phyloP scores from a whole-genome alignment of 2,888 invertebrate genomes.

The Neoaliturus tenellus region DNA sequence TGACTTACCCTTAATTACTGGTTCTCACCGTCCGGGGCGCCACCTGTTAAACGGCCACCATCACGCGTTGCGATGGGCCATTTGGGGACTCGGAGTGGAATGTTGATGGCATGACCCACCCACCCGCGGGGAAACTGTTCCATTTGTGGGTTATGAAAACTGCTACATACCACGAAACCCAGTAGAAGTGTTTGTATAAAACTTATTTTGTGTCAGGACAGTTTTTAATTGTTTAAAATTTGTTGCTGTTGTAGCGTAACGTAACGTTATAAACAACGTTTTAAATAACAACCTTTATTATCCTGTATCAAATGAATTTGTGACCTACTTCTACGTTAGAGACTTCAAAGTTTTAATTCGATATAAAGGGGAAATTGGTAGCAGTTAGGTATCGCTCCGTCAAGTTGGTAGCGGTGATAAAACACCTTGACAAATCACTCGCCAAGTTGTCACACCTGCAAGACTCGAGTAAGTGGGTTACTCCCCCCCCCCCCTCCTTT shows the following conservation, averaged over 20 bases:
- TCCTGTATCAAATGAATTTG: background rate
- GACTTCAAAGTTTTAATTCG: background rate
- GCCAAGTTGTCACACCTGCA: slow-evolving; percentile 17
- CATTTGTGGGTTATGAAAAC: no score
- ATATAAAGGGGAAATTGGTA: background rate
- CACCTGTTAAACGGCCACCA: background rate
- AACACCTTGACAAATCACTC: slow-evolving; percentile 45
- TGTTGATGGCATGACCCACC: no score
- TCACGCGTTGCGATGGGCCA: background rate
- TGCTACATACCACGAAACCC: no score
- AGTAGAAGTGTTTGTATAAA: no score
- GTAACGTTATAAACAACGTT: no score
- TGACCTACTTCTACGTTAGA: background rate
- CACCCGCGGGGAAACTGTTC: no score
- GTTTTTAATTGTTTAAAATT: no score
- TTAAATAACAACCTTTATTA: no score
- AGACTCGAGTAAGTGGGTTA: slow-evolving; percentile 38
- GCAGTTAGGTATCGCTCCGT: slow-evolving; percentile 1
- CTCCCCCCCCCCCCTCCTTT: no score
- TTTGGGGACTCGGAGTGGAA: background rate
- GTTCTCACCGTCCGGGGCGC: slow-evolving; percentile 5
- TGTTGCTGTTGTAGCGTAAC: no score
- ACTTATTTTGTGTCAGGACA: no score
- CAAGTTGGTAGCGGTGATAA: slow-evolving; percentile 44
- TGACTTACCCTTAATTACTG: slow-evolving; percentile 52